Base-by-base conservation (phyloP, 2,888 invertebrate species). In the Stratiomys singularior region DNA sequence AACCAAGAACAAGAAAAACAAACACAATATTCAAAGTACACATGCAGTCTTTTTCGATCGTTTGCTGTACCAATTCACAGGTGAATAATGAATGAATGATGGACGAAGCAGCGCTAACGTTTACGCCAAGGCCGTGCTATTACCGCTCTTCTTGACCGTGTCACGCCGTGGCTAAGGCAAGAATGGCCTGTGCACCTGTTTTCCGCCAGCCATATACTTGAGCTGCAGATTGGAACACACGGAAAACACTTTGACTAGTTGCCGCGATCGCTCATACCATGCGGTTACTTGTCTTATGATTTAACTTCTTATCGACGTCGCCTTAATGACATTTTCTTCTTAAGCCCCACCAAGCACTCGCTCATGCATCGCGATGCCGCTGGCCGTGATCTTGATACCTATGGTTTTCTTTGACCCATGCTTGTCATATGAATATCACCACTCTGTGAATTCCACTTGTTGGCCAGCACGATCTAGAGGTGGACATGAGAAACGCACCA, bases 181-280 rank as follows among this genome's bases (percentile, higher is more conserved):
- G 87, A 87, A 87, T 87, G 87, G 84, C 85, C 85, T 85, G 85
- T 86, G 85, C 87, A 87, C 87, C 87, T 87, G 87, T 86, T 87
- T 86, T 86, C 86, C 85, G 85, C 83, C 83, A 84, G 85, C 87
- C 86, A 85, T 86, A 86, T 85, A 87, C 87, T 86, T 86, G 58
- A 37, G 37, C 37, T 5, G 37, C 3, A 52, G 47, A 52, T 84
- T 85, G 85, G 85, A 86, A 84, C 84, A 79, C 81, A 76, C 83
- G 84, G 83, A 82, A 83, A 82, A 81, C 78, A 76, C 80, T 77
- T 79, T 77, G 64, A 67, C 79, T 77, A 37, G 71, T 64, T 25
- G 44, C 27, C 71, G 46, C 28, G 23, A 60, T 44, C 28, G 46
- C 56, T 47, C 63, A 77, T 58, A 67, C 64, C 77, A 79, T 79